These are phyloP conservation scores for Campoplex nolae DNA, from an alignment of 2,888 invertebrate species.

Conservation along the genomic window DNA sequence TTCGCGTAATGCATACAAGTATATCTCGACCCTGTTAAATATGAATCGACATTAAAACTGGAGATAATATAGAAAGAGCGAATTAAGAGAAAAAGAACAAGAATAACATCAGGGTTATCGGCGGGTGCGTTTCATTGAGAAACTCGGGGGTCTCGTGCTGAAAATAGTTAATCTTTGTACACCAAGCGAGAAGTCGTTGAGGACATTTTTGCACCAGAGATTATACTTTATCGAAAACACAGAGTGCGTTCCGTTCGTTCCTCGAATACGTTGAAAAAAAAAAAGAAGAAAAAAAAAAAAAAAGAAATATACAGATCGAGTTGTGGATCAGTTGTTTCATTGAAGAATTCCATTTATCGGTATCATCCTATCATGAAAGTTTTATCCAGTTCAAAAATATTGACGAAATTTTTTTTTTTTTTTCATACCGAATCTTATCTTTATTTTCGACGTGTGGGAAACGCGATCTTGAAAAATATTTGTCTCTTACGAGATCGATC, in stretches of 20 bases:
- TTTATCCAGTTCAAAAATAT: neutral
- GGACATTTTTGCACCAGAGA: constrained; percentile 23
- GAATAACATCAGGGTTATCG: constrained; percentile 42
- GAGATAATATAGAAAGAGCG: neutral
- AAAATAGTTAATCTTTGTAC: constrained; percentile 14
- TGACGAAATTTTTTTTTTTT: neutral
- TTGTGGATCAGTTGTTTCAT: neutral
- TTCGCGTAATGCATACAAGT: neutral
- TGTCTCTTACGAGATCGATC: neutral
- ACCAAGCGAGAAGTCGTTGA: neutral
- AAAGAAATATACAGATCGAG: neutral
- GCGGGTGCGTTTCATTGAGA: constrained; percentile 35
- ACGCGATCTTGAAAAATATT: neutral
- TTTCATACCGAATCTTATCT: neutral
- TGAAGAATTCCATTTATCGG: neutral
- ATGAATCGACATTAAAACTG: neutral
- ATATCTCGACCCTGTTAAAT: neutral
- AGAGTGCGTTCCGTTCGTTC: neutral
- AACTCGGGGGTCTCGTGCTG: constrained; percentile 24
- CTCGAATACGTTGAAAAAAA: neutral
- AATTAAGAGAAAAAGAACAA: neutral
- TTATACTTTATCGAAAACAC: neutral
- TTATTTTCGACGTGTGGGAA: neutral
- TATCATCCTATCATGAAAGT: no score
- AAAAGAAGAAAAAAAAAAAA: neutral